Percentiles rank a stretch among this genome's conserved stretches.
Evolutionary conservation across 2,888 invertebrate genomes (phyloP).

Genomic region (Epistrophella euchroma): DNA sequence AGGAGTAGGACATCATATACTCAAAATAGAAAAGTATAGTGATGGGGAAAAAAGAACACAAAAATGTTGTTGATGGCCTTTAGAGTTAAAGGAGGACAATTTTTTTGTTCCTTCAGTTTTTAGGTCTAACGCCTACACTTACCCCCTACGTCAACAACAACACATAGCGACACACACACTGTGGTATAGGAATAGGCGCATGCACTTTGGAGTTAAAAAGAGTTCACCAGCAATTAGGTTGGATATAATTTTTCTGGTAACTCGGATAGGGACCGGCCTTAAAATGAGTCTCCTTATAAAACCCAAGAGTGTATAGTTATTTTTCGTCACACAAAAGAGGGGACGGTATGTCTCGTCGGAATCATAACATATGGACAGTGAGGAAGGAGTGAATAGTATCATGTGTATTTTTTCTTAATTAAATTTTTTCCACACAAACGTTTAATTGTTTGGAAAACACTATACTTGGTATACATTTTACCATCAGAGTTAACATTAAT

Average conservation of each 20-base stretch:
- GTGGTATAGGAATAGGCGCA: neutral
- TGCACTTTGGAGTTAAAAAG: slow-evolving; percentile 57
- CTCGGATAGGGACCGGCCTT: slow-evolving; percentile 28
- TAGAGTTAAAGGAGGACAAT: slow-evolving; percentile 59
- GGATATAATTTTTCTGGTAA: slow-evolving; percentile 51
- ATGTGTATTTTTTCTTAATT: neutral
- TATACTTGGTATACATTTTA: too few species aligned
- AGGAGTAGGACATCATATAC: neutral
- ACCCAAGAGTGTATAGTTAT: slow-evolving; percentile 7
- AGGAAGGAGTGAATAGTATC: slow-evolving; percentile 4
- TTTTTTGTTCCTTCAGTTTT: slow-evolving; percentile 8
- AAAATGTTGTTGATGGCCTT: slow-evolving; percentile 67
- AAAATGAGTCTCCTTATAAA: slow-evolving; percentile 51
- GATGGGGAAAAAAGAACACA: slow-evolving; percentile 3
- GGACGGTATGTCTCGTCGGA: slow-evolving; percentile 18
- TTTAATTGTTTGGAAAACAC: too few species aligned
- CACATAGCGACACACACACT: neutral
- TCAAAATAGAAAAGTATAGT: slow-evolving; percentile 16
- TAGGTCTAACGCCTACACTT: slow-evolving; percentile 46
- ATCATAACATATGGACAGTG: slow-evolving; percentile 19
- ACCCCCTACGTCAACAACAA: slow-evolving; percentile 9
- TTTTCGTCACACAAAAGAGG: slow-evolving; percentile 33
- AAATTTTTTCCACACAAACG: too few species aligned
- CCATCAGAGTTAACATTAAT: too few species aligned
- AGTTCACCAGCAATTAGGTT: slow-evolving; percentile 74